Evolutionary conservation across 2,888 invertebrate species (phyloP).

Genomic region (Lasioglossum malachurum): DNA sequence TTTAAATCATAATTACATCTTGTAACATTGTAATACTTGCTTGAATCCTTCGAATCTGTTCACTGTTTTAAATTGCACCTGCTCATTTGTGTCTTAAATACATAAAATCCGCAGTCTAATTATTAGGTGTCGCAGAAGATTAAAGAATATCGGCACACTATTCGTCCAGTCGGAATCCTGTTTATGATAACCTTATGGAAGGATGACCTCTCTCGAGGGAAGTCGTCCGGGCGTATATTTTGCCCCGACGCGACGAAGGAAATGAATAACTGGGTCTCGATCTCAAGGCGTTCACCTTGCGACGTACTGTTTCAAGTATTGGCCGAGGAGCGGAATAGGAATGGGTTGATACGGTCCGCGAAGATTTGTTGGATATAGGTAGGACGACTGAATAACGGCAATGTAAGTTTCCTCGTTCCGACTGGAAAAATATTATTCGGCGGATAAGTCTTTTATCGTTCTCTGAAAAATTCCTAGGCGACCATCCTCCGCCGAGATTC

Average conservation of each 20-base stretch:
- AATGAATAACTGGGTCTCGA: not conserved
- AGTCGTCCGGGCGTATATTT: too few relatives aligned
- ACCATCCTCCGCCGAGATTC: constrained; percentile 42
- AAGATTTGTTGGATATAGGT: constrained; percentile 39
- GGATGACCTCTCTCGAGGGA: too few relatives aligned
- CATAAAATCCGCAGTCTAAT: too few relatives aligned
- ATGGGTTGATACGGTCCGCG: not conserved
- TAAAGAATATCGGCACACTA: too few relatives aligned
- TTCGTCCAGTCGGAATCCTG: too few relatives aligned
- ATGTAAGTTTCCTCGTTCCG: constrained; percentile 39
- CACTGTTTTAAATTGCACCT: too few relatives aligned
- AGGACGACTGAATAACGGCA: constrained; percentile 39
- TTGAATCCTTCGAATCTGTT: too few relatives aligned
- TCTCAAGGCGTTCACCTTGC: not conserved
- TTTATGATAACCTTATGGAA: too few relatives aligned
- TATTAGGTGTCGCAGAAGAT: too few relatives aligned
- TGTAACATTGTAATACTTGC: too few relatives aligned
- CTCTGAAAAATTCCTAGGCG: constrained; percentile 47
- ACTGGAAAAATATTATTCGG: constrained; percentile 58
- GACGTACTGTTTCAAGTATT: not conserved
- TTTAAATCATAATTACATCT: too few relatives aligned
- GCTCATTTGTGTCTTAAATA: too few relatives aligned
- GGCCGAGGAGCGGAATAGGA: not conserved
- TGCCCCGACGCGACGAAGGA: not conserved
- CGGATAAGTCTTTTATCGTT: constrained; percentile 56